A percentile compares a stretch with the other conserved stretches of the same genome.
Evolutionary conservation across 2,797 vertebrate species (phyloP).

Genomic region (Ibycter americanus): DNA sequence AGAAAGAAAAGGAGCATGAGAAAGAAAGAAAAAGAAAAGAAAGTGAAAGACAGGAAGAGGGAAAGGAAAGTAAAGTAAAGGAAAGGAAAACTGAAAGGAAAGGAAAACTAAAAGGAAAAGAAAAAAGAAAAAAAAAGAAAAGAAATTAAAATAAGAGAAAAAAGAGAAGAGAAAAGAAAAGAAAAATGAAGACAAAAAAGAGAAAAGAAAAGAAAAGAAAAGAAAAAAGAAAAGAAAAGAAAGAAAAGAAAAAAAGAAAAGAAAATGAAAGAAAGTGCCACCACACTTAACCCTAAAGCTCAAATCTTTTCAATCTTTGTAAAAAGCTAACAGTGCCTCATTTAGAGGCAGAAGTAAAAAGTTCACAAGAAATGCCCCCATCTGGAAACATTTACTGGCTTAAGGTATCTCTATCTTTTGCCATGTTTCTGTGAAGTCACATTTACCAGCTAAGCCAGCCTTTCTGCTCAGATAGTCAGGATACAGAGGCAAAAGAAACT

Average conservation of each 20-base stretch:
- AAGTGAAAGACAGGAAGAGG: too few species aligned
- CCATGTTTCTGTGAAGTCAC: slow-evolving; percentile 68
- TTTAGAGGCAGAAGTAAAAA: slow-evolving; percentile 57
- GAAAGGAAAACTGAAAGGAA: fast-evolving
- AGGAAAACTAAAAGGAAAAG: fast-evolving
- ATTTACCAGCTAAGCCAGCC: slow-evolving; percentile 55
- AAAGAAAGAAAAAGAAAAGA: background rate
- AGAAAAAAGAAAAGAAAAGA: too few species aligned
- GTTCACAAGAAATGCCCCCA: slow-evolving; percentile 68
- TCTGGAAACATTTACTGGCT: slow-evolving; percentile 74
- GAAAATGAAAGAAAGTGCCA: background rate
- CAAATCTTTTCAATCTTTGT: slow-evolving; percentile 47
- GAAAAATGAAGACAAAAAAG: fast-evolving
- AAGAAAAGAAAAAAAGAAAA: too few species aligned
- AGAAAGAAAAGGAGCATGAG: background rate
- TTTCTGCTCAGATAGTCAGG: slow-evolving; percentile 44
- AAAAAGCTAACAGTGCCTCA: slow-evolving; percentile 55
- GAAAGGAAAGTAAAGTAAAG: fast-evolving
- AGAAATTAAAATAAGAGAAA: too few species aligned
- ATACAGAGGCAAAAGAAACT: slow-evolving; percentile 44
- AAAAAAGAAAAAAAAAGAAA: fast-evolving
- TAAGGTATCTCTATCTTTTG: slow-evolving; percentile 66
- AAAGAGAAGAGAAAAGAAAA: fast-evolving
- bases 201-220: fast-evolving
- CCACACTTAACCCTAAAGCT: background rate